Percentiles rank a stretch among this genome's conserved stretches.
Conservation (phyloP, 2,888 invertebrate species). For the Sussaba pulchella region DNA sequence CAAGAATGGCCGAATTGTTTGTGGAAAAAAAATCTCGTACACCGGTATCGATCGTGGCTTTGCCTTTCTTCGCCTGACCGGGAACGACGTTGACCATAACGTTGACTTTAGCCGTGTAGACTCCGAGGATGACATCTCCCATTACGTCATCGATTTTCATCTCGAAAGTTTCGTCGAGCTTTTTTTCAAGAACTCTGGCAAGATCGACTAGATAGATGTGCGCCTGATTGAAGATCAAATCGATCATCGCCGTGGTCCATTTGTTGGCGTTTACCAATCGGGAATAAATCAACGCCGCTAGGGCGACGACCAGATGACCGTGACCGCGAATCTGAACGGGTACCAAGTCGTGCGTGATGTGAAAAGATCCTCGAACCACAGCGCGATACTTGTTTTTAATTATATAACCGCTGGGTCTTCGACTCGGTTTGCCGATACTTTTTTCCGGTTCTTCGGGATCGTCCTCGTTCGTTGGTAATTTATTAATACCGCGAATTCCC, state of each 20-base stretch:
- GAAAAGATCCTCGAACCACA: conserved; percentile 77
- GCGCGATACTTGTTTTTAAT: conserved; percentile 77
- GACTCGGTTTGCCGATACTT: conserved; percentile 65
- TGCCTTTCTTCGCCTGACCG: conserved; percentile 74
- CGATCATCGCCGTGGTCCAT: conserved; percentile 79
- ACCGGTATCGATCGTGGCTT: conserved; percentile 73
- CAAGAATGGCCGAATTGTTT: conserved; percentile 75
- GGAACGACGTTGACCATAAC: conserved; percentile 77
- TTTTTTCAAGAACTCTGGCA: conserved; percentile 76
- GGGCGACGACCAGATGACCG: conserved; percentile 76
- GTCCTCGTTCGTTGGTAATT: conserved; percentile 62
- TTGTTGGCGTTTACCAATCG: conserved; percentile 77
- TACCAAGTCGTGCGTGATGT: conserved; percentile 75
- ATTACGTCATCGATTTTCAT: conserved; percentile 76
- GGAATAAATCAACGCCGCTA: conserved; percentile 79
- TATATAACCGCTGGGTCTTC: conserved; percentile 75
- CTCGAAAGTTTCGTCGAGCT: conserved; percentile 75
- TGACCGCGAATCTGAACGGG: conserved; percentile 74
- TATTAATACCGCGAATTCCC: conserved; percentile 67
- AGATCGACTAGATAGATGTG: conserved; percentile 80
- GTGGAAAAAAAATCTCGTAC: conserved; percentile 76
- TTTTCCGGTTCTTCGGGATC: conserved; percentile 66
- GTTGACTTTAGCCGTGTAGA: conserved; percentile 80
- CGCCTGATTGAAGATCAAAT: conserved; percentile 81
- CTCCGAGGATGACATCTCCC: conserved; percentile 80